Evolutionary conservation across 2,888 invertebrate species (phyloP).

Genomic region (Deroplatys truncata): DNA sequence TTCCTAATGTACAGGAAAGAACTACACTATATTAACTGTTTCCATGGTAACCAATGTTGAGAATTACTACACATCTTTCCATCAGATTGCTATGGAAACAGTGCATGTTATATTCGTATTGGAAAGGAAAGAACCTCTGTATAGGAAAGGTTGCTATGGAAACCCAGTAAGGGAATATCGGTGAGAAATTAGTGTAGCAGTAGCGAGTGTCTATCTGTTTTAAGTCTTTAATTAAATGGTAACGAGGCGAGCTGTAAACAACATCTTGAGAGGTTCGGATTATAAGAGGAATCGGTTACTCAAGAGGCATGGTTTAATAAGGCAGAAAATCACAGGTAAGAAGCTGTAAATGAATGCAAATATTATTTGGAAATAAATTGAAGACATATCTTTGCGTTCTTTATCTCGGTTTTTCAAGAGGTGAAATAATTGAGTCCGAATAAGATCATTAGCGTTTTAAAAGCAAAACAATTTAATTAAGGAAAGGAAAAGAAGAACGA

Average conservation of each 20-base stretch:
- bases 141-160: no score
- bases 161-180: no score
- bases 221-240: no score
- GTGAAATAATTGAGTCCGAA: not conserved
- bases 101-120: not conserved
- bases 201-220: no score
- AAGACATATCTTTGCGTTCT: not conserved
- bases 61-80: no score
- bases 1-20: no score
- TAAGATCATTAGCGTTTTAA: not conserved
- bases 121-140: not conserved
- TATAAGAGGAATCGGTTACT: not conserved
- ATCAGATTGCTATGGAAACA: no score
- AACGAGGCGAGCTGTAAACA: no score
- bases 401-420: not conserved
- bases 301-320: not conserved
- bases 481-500: not conserved
- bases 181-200: no score
- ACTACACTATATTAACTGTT: no score
- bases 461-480: slow-evolving; percentile 4
- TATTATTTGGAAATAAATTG: not conserved
- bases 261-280: not conserved
- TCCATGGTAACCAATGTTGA: no score
- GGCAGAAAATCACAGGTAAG: not conserved
- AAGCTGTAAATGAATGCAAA: not conserved